Conservation (phyloP, 2,888 invertebrate species). For the Bunonema sp. region DNA sequence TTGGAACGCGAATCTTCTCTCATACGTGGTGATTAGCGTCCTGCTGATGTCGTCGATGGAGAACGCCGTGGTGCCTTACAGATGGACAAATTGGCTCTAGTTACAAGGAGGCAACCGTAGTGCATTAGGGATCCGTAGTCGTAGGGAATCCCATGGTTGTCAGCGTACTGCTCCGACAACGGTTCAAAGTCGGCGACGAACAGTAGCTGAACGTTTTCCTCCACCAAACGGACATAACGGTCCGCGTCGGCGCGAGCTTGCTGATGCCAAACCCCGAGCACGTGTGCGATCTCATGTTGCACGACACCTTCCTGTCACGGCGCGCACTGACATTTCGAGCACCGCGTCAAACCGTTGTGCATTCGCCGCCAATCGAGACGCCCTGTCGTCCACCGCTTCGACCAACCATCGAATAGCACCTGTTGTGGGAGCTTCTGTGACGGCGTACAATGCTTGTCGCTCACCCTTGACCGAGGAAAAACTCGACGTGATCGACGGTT, state of each 20-base stretch:
- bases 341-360: too few relatives aligned
- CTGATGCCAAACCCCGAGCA: conserved; percentile 42
- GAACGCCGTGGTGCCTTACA: conserved; percentile 42
- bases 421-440: too few relatives aligned
- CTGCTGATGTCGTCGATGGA: conserved; percentile 29
- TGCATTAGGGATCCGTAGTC: conserved; percentile 34
- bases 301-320: too few relatives aligned
- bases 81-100: neutral
- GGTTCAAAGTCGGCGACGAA: conserved; percentile 12
- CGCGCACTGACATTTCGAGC: too few relatives aligned
- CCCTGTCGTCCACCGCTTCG: too few relatives aligned
- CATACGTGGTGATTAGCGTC: conserved; percentile 32
- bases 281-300: conserved; percentile 41
- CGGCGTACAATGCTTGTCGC: too few relatives aligned
- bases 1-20: too few relatives aligned
- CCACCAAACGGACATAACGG: conserved; percentile 12
- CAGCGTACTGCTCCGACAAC: neutral
- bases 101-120: neutral
- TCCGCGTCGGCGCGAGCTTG: conserved; percentile 39
- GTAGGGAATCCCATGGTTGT: conserved; percentile 28
- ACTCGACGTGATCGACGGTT: too few relatives aligned
- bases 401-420: too few relatives aligned
- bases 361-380: too few relatives aligned
- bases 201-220: conserved; percentile 22
- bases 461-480: too few relatives aligned